These are phyloP conservation scores for Apantesis nais DNA, from an alignment of 2,888 invertebrate genomes.

Conservation along the genomic window DNA sequence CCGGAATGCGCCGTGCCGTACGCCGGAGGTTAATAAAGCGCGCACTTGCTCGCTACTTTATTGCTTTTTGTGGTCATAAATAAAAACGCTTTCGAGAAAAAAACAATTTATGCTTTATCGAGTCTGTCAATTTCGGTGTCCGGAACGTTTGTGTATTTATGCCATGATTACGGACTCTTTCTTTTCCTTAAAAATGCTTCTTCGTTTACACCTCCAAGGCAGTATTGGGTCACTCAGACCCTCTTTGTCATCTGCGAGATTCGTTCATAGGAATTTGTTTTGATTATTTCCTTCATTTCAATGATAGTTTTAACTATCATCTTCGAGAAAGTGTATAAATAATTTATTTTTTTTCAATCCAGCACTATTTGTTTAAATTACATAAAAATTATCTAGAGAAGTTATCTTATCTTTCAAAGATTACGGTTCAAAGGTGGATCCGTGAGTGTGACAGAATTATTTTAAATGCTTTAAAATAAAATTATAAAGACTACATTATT, in stretches of 20 bases:
- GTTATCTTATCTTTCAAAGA: not conserved
- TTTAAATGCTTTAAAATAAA: not conserved
- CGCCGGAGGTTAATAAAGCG: slow-evolving; percentile 79
- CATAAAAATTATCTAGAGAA: not conserved
- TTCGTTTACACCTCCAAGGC: not conserved
- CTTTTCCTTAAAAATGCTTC: slow-evolving; percentile 15
- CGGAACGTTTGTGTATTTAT: slow-evolving; percentile 49
- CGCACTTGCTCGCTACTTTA: slow-evolving; percentile 80
- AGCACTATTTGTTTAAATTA: not conserved
- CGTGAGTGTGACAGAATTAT: not conserved
- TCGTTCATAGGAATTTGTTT: not conserved
- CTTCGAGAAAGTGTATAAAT: too few relatives aligned
- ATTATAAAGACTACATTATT: too few relatives aligned
- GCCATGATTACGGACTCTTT: slow-evolving; percentile 25
- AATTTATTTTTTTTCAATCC: too few relatives aligned
- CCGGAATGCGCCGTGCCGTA: slow-evolving; percentile 57
- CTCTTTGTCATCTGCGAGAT: not conserved
- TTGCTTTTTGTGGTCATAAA: slow-evolving; percentile 81
- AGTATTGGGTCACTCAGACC: not conserved
- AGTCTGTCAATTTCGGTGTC: slow-evolving; percentile 63
- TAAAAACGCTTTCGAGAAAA: slow-evolving; percentile 73
- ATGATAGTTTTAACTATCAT: not conserved
- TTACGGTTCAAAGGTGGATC: too few relatives aligned
- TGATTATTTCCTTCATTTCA: not conserved
- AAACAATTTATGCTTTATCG: slow-evolving; percentile 71